Conservation (phyloP, 1,140 invertebrate species). For the Drosophila mauritiana region DNA sequence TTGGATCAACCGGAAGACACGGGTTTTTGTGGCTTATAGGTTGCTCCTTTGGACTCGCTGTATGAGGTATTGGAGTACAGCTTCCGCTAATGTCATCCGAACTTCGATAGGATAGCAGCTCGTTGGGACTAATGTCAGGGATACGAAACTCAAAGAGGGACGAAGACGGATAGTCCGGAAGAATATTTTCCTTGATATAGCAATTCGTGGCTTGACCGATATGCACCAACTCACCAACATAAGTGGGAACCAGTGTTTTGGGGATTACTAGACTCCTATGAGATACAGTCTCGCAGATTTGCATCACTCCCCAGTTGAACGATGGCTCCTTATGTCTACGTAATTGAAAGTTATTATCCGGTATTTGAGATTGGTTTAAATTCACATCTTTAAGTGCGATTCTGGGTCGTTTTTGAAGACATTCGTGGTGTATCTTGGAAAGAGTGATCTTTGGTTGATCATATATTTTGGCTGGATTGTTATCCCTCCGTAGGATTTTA, state of each 20-base stretch:
- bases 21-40: not conserved
- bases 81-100: not conserved
- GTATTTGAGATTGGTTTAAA: not conserved
- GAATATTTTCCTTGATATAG: not conserved
- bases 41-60: not conserved
- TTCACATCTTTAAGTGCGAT: no score
- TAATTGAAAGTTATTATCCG: not conserved
- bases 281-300: conserved; percentile 5
- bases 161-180: not conserved
- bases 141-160: conserved; percentile 42
- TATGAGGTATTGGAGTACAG: not conserved
- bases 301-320: not conserved
- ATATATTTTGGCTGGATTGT: no score
- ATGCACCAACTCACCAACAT: conserved; percentile 1
- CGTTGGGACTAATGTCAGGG: conserved; percentile 21
- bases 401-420: not conserved
- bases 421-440: not conserved
- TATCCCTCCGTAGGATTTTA: not conserved
- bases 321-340: not conserved
- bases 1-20: conserved; percentile 26
- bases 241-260: conserved; percentile 10
- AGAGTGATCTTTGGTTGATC: not conserved
- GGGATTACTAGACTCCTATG: conserved; percentile 17
- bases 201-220: no score
- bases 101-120: not conserved